phyloP scores from a whole-genome alignment of 1,140 invertebrate genomes.

The Papilio machaon region DNA sequence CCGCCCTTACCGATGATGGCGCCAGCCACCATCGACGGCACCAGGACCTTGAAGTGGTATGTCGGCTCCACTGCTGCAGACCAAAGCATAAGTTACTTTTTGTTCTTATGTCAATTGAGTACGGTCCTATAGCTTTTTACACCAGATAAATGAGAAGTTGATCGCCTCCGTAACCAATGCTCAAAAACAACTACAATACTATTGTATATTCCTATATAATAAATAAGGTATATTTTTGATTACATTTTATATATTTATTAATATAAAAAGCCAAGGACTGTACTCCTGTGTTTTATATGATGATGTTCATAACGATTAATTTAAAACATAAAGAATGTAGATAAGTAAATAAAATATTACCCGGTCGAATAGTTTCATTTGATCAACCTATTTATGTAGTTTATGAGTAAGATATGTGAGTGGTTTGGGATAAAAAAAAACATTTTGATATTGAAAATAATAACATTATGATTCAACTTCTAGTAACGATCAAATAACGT shows the following conservation, averaged over 20 bases:
- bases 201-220: background rate
- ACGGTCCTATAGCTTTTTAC: constrained; percentile 28
- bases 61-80: constrained; percentile 82
- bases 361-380: background rate
- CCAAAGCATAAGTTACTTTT: constrained; percentile 46
- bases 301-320: constrained; percentile 35
- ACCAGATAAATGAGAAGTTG: background rate
- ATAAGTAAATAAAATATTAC: constrained; percentile 4
- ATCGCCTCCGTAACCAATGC: no score
- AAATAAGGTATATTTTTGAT: background rate
- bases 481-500: background rate
- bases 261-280: constrained; percentile 11
- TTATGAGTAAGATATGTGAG: constrained; percentile 6
- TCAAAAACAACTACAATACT: background rate
- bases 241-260: no score
- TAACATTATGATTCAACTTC: background rate
- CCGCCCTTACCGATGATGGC: constrained; percentile 99
- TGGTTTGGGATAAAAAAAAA: background rate
- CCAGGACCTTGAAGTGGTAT: constrained; percentile 97
- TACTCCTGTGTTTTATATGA: background rate
- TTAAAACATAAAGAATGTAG: constrained; percentile 33
- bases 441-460: no score
- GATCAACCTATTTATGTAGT: background rate
- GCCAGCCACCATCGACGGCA: constrained; percentile 97
- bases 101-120: constrained; percentile 38